Conservation (phyloP, 2,797 vertebrate genomes). For the Orestias chungarensis region DNA sequence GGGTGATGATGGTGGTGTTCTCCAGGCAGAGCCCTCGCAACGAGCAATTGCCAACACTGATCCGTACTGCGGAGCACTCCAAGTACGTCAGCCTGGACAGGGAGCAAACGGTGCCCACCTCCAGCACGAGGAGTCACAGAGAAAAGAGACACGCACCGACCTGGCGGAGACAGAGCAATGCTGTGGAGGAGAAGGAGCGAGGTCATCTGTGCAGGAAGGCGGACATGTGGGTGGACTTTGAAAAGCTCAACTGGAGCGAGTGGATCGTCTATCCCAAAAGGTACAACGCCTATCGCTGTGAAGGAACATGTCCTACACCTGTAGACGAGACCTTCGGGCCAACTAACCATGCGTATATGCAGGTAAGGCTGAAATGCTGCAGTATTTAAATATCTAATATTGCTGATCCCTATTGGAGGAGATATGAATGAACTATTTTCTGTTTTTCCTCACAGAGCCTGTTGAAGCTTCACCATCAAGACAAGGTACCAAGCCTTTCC, state of each 20-base stretch:
- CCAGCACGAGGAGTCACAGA: constrained; percentile 28
- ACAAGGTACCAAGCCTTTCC: constrained; percentile 80
- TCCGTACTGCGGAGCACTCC: constrained; percentile 84
- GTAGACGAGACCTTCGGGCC: constrained; percentile 86
- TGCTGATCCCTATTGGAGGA: neutral
- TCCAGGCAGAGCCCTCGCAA: constrained; percentile 64
- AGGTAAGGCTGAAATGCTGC: constrained; percentile 76
- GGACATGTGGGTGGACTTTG: constrained; percentile 90
- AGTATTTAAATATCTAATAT: neutral
- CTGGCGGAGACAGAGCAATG: constrained; percentile 48
- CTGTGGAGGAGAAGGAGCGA: constrained; percentile 31
- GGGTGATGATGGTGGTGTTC: constrained; percentile 87
- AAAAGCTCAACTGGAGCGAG: constrained; percentile 85
- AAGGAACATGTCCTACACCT: constrained; percentile 86
- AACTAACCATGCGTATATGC: constrained; percentile 92
- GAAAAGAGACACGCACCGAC: constrained; percentile 76
- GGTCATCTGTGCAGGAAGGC: constrained; percentile 79
- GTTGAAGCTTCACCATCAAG: constrained; percentile 83
- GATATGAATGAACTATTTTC: constrained; percentile 30
- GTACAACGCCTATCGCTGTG: constrained; percentile 88
- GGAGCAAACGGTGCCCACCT: neutral
- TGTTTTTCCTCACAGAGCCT: constrained; percentile 79
- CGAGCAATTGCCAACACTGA: constrained; percentile 75
- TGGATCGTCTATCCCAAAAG: constrained; percentile 88
- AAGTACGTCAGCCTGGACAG: constrained; percentile 81